These are phyloP conservation scores for Peucedramus taeniatus DNA, from an alignment of 2,113 vertebrate species.

Conservation along the genomic window DNA sequence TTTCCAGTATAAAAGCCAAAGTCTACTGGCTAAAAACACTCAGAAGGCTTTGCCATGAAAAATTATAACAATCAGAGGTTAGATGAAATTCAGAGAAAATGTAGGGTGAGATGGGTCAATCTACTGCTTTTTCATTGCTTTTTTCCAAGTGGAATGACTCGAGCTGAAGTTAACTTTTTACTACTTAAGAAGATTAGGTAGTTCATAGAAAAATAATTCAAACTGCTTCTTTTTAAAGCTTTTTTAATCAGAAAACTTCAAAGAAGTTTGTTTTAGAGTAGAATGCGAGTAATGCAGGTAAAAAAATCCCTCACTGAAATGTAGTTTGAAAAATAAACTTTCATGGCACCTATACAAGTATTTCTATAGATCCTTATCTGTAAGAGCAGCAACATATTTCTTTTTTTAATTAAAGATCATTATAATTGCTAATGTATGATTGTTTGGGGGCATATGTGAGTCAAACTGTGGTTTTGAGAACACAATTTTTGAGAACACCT, in stretches of 20 bases:
- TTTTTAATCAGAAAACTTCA: constrained; percentile 61
- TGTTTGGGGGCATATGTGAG: constrained; percentile 56
- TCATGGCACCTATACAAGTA: constrained; percentile 54
- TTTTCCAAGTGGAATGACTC: not conserved
- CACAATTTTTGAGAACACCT: not conserved
- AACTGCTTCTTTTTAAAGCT: constrained; percentile 51
- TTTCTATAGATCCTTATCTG: constrained; percentile 63
- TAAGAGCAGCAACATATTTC: constrained; percentile 35
- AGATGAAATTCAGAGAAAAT: not conserved
- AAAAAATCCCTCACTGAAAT: constrained; percentile 12
- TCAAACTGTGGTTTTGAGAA: constrained; percentile 49
- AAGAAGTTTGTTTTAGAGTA: constrained; percentile 36
- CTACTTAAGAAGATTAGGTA: constrained; percentile 21
- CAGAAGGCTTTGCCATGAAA: constrained; percentile 31
- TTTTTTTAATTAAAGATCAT: constrained; percentile 64
- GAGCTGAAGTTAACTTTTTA: constrained; percentile 36
- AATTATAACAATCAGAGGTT: not conserved
- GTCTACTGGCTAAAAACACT: not conserved
- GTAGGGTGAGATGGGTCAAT: not conserved
- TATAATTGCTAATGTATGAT: constrained; percentile 56
- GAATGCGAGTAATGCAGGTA: constrained; percentile 10
- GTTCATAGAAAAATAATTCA: constrained; percentile 44
- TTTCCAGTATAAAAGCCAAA: constrained; percentile 42
- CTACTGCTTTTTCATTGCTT: not conserved
- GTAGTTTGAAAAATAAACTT: constrained; percentile 42